A percentile compares a stretch with the other conserved stretches of the same genome.
Conservation (phyloP, 2,888 invertebrate species). For the Chymomyza amoena region DNA sequence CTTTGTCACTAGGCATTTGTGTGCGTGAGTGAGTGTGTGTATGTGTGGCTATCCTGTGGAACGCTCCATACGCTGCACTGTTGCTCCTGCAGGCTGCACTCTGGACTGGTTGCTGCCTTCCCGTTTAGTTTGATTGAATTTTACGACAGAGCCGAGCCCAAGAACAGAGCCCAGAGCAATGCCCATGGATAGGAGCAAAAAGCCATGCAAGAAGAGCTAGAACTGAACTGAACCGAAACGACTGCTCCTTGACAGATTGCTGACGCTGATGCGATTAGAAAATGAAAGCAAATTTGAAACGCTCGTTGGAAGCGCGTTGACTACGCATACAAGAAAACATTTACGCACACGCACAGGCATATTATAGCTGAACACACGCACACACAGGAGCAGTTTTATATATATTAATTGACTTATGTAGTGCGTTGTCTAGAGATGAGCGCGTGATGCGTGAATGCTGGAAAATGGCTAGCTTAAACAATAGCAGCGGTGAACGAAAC, state of each 20-base stretch:
- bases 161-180: background rate
- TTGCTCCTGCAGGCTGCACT: background rate
- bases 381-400: constrained; percentile 6
- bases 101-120: too few species aligned
- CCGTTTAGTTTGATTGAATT: constrained; percentile 48
- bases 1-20: constrained; percentile 50
- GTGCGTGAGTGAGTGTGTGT: constrained; percentile 12
- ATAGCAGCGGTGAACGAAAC: too few species aligned
- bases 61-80: background rate
- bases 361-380: too few species aligned
- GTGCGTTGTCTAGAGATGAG: too few species aligned
- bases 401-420: constrained; percentile 44
- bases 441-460: too few species aligned
- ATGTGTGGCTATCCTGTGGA: background rate
- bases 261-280: constrained; percentile 62
- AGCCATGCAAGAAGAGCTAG: background rate
- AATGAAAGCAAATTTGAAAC: constrained; percentile 44
- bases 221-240: too few species aligned
- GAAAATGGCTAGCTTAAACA: too few species aligned
- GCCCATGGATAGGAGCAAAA: background rate
- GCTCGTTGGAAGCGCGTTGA: constrained; percentile 22
- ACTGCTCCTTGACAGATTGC: constrained; percentile 33
- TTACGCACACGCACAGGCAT: background rate
- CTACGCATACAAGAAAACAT: background rate
- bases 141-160: constrained; percentile 1